Evolutionary conservation across 2,113 vertebrate species (phyloP).

Genomic region (Xenopus laevis): DNA sequence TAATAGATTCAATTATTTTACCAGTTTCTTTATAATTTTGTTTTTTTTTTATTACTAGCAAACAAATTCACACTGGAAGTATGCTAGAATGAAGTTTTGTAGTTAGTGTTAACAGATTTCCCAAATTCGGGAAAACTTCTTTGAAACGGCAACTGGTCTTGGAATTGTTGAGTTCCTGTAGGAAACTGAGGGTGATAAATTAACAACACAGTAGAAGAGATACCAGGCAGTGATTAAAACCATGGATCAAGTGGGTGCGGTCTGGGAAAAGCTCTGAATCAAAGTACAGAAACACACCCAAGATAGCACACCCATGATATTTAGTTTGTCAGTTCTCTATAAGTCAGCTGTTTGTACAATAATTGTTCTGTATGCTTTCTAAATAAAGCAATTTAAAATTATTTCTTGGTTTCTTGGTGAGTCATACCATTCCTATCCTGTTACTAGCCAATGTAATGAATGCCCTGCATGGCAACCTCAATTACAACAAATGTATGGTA

Average conservation of each 20-base stretch:
- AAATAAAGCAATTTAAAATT: conserved; percentile 6
- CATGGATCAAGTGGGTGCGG: conserved; percentile 29
- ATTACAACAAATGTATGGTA: no score
- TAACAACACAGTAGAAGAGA: neutral
- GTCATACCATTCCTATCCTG: neutral
- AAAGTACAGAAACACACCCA: conserved; percentile 31
- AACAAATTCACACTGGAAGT: no score
- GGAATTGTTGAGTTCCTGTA: no score
- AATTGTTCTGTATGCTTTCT: conserved; percentile 22
- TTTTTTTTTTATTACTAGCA: no score
- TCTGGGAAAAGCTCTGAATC: conserved; percentile 29
- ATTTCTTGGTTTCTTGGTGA: neutral
- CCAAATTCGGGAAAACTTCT: neutral
- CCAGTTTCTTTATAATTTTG: no score
- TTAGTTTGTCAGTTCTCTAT: conserved; percentile 24
- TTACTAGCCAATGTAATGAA: neutral
- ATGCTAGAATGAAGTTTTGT: no score
- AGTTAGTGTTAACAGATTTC: neutral
- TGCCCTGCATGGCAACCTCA: no score
- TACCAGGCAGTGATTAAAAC: conserved; percentile 13
- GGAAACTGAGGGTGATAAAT: no score
- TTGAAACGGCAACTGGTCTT: neutral
- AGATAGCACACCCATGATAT: conserved; percentile 31
- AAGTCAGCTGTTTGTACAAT: conserved; percentile 36
- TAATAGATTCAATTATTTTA: no score